These are phyloP conservation scores for Pocota personata DNA, from an alignment of 2,888 invertebrate species.

Conservation along the genomic window DNA sequence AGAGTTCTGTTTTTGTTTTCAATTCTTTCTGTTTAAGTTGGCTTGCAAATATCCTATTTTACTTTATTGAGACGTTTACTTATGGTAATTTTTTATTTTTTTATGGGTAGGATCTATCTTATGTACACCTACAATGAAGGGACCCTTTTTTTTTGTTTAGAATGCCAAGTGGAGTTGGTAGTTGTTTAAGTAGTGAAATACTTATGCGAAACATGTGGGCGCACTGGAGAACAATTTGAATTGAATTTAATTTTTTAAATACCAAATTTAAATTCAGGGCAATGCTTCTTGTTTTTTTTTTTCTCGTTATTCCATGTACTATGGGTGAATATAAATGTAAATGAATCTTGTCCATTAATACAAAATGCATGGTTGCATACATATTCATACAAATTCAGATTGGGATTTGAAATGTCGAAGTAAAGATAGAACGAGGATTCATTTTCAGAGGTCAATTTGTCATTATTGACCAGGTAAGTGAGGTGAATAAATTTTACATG, in stretches of 20 bases:
- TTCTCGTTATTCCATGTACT: no score
- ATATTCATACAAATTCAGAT: no score
- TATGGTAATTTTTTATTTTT: constrained; percentile 48
- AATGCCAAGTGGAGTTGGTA: constrained; percentile 32
- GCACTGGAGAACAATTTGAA: constrained; percentile 1
- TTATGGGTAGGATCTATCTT: constrained; percentile 8
- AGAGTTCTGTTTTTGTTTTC: constrained; percentile 21
- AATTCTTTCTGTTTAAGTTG: constrained; percentile 39
- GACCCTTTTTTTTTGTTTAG: constrained; percentile 1
- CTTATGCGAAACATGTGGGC: background rate
- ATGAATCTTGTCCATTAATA: no score
- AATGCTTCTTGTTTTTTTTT: background rate
- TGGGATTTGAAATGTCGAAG: no score
- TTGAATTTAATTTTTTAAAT: constrained; percentile 5
- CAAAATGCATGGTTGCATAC: no score
- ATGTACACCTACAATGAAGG: background rate
- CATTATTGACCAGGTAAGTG: no score
- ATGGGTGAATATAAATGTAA: no score
- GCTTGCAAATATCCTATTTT: constrained; percentile 25
- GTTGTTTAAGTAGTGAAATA: constrained; percentile 8
- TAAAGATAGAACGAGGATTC: no score
- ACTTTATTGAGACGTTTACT: constrained; percentile 55
- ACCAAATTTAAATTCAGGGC: background rate
- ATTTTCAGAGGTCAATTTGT: no score
- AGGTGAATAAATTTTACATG: no score